Percentiles rank a stretch among this genome's conserved stretches.
Conservation (phyloP, 2,113 vertebrate species). For the Leptosomus discolor region DNA sequence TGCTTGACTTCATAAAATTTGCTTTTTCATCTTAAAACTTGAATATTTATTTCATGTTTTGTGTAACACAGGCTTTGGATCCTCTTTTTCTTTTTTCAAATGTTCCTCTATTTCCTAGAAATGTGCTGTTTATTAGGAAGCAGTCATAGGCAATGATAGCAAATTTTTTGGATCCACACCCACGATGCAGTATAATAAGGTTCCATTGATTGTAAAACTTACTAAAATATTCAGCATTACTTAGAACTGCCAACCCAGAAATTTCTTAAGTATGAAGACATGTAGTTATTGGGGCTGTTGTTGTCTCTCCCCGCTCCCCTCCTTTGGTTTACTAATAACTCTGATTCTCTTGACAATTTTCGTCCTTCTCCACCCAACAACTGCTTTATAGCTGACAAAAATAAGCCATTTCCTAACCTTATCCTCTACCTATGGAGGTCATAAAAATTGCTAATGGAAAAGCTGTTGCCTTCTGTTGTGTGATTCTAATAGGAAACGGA, state of each 20-base stretch:
- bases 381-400: slow-evolving; percentile 69
- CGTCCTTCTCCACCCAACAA: slow-evolving; percentile 52
- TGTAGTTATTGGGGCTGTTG: not conserved
- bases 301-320: not conserved
- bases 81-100: not conserved
- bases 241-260: not conserved
- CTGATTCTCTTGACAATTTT: slow-evolving; percentile 11
- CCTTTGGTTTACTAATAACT: not conserved
- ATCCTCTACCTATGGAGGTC: slow-evolving; percentile 59
- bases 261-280: not conserved
- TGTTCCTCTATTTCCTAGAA: not conserved
- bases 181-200: not conserved
- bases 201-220: not conserved
- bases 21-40: not conserved
- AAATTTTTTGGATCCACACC: not conserved
- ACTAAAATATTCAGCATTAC: not conserved
- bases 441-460: slow-evolving; percentile 79
- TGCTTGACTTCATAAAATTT: not conserved
- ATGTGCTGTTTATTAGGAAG: not conserved
- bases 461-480: slow-evolving; percentile 73
- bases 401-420: slow-evolving; percentile 75
- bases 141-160: not conserved
- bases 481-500: slow-evolving; percentile 78
- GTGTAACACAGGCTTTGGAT: not conserved
- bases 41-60: not conserved